phyloP scores from a whole-genome alignment of 2,888 invertebrate species.

The Trachelus tabidus region DNA sequence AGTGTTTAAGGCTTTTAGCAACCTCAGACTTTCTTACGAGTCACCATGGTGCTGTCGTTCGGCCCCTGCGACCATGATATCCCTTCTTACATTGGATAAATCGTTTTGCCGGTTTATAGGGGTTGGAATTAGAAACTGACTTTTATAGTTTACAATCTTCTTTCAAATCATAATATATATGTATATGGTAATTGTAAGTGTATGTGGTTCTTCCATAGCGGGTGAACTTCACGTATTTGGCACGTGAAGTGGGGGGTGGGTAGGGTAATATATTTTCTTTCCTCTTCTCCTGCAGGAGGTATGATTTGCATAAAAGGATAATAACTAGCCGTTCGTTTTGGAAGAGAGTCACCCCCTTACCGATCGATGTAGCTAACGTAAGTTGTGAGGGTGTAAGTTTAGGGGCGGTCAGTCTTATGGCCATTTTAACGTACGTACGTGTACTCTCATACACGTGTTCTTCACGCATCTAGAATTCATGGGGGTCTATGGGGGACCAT shows the following conservation, averaged over 20 bases:
- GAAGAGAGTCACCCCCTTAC: not conserved
- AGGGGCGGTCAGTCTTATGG: slow-evolving; percentile 18
- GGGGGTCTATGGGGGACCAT: slow-evolving; percentile 18
- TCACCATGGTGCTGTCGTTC: not conserved
- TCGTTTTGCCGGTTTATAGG: not conserved
- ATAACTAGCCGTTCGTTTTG: not conserved
- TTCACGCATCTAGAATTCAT: not conserved
- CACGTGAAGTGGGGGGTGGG: not conserved
- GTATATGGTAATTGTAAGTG: not conserved
- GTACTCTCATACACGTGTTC: slow-evolving; percentile 18
- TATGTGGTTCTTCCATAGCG: not conserved
- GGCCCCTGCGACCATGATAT: not conserved
- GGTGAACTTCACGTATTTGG: not conserved
- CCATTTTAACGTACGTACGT: slow-evolving; percentile 8
- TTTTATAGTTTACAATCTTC: not conserved
- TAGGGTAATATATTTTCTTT: not conserved
- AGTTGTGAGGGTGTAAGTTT: not conserved
- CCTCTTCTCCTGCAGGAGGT: not conserved
- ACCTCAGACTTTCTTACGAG: not conserved
- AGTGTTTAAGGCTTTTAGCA: not conserved
- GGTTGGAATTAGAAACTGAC: not conserved
- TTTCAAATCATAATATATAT: not conserved
- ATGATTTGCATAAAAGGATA: not conserved
- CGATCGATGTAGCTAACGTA: not conserved
- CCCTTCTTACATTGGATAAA: not conserved